Evolutionary conservation across 2,797 vertebrate genomes (phyloP).

Genomic region (Streptopelia turtur): DNA sequence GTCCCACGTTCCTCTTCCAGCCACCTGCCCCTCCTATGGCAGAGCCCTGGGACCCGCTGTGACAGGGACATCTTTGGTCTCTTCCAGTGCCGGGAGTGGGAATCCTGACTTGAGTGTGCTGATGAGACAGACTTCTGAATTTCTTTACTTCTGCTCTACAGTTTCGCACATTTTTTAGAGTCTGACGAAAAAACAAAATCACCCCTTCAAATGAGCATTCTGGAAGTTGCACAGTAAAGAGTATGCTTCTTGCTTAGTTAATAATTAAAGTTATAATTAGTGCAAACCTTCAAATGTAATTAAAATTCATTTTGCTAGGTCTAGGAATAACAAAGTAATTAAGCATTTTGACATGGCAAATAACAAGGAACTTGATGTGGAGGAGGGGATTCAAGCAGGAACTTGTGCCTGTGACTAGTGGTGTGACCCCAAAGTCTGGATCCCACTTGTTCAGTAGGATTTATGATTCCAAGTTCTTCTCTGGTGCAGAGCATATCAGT

Average conservation of each 20-base stretch:
- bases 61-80: background rate
- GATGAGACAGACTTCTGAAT: background rate
- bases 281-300: slow-evolving; percentile 65
- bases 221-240: slow-evolving; percentile 4
- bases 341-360: slow-evolving; percentile 49
- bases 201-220: background rate
- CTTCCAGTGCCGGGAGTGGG: background rate
- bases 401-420: background rate
- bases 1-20: background rate
- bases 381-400: background rate
- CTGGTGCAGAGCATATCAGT: background rate
- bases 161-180: background rate
- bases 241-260: slow-evolving; percentile 26
- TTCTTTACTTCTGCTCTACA: background rate
- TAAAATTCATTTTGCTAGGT: slow-evolving; percentile 67
- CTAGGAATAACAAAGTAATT: slow-evolving; percentile 60
- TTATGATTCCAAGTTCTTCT: background rate
- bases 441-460: background rate
- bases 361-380: background rate
- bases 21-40: background rate
- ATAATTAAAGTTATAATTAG: slow-evolving; percentile 73
- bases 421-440: background rate
- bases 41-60: background rate
- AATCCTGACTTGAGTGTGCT: background rate
- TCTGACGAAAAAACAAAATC: background rate